These are phyloP conservation scores for Melanotaenia pygmaea DNA, from an alignment of 2,797 vertebrate species.

Conservation along the genomic window DNA sequence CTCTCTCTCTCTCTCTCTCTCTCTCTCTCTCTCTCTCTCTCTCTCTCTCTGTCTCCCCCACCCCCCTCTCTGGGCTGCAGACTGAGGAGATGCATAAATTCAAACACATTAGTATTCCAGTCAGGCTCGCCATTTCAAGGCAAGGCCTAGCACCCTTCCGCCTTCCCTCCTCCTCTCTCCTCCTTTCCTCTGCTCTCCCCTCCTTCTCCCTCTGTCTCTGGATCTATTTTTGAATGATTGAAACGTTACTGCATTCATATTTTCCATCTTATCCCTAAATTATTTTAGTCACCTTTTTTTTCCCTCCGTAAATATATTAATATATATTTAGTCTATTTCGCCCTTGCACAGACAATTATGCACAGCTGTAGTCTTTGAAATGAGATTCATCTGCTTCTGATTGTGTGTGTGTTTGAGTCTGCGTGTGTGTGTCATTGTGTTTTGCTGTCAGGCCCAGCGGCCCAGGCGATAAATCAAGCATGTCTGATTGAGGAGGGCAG, in stretches of 20 bases:
- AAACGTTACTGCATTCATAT: conserved; percentile 62
- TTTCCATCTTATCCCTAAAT: conserved; percentile 61
- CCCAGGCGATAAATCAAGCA: conserved; percentile 80
- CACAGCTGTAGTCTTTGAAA: conserved; percentile 80
- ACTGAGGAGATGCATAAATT: conserved; percentile 87
- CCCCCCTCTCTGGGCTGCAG: conserved; percentile 82
- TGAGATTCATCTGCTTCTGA: conserved; percentile 79
- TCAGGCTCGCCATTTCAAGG: conserved; percentile 85
- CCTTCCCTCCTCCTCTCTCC: conserved; percentile 46
- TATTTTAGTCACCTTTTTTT: conserved; percentile 61
- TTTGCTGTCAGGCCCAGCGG: conserved; percentile 78
- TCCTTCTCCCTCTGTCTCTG: conserved; percentile 53
- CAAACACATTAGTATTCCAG: conserved; percentile 86
- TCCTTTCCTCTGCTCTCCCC: conserved; percentile 47
- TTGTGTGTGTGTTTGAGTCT: conserved; percentile 34
- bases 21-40: conserved; percentile 29
- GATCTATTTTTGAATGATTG: conserved; percentile 78
- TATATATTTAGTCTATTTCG: conserved; percentile 38
- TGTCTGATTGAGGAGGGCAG: conserved; percentile 82
- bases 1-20: conserved; percentile 35
- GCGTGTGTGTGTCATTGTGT: conserved; percentile 72
- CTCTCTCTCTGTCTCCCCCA: conserved; percentile 54
- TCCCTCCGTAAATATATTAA: conserved; percentile 22
- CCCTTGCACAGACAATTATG: conserved; percentile 69
- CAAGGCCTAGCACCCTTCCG: conserved; percentile 81